A percentile compares a stretch with the other conserved stretches of the same genome.
phyloP scores from a whole-genome alignment of 2,888 invertebrate species.

The Heteromurus nitidus region DNA sequence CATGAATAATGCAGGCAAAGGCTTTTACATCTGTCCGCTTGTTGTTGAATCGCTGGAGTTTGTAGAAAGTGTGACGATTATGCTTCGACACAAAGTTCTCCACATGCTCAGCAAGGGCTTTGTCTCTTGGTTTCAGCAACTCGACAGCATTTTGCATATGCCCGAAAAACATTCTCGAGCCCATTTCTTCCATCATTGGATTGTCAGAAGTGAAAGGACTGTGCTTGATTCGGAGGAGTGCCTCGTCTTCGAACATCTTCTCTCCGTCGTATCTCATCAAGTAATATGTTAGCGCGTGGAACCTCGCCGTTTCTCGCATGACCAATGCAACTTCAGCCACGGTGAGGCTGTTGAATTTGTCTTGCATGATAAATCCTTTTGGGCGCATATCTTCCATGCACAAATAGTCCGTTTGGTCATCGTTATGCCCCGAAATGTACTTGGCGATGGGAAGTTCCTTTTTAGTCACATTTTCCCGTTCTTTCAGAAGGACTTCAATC shows the following conservation, averaged over 20 bases:
- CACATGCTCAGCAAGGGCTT: conserved; percentile 40
- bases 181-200: conserved; percentile 14
- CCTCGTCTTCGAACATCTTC: conserved; percentile 14
- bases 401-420: conserved; percentile 53
- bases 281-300: conserved; percentile 45
- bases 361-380: conserved; percentile 60
- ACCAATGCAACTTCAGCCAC: conserved; percentile 25
- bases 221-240: not conserved
- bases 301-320: conserved; percentile 36
- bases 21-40: conserved; percentile 42
- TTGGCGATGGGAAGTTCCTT: conserved; percentile 16
- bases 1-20: conserved; percentile 65
- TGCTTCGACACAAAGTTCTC: not conserved
- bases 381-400: conserved; percentile 63
- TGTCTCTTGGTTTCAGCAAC: conserved; percentile 14
- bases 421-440: conserved; percentile 42
- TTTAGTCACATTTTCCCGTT: not conserved
- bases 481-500: conserved; percentile 5
- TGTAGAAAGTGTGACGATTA: not conserved
- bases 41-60: not conserved
- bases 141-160: conserved; percentile 16
- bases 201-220: not conserved
- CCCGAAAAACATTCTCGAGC: not conserved
- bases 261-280: conserved; percentile 35
- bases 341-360: conserved; percentile 37